These are phyloP conservation scores for Rhincodon typus DNA, from an alignment of 2,797 vertebrate genomes.

Conservation along the genomic window DNA sequence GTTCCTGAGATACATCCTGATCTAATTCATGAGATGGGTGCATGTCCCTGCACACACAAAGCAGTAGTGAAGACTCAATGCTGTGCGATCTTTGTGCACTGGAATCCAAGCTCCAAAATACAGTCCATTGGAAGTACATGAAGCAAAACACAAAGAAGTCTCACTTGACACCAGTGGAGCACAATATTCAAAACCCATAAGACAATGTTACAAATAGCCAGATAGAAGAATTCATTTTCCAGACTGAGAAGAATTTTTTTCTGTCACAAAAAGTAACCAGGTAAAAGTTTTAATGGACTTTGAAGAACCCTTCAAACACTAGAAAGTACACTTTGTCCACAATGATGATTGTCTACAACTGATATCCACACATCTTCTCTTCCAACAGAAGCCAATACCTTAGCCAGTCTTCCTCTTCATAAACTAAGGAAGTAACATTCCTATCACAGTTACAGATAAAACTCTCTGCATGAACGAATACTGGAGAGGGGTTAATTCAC, in stretches of 20 bases:
- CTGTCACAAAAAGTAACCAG: neutral
- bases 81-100: too few species aligned
- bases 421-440: neutral
- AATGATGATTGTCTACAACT: neutral
- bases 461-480: neutral
- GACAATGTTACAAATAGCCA: conserved; percentile 74
- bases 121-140: too few species aligned
- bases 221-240: conserved; percentile 85
- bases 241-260: conserved; percentile 47
- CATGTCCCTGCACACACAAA: too few species aligned
- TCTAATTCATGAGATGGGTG: too few species aligned
- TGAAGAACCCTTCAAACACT: too few species aligned
- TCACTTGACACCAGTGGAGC: conserved; percentile 58
- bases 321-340: too few species aligned
- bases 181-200: conserved; percentile 72
- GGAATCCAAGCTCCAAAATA: too few species aligned
- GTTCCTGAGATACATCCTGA: too few species aligned
- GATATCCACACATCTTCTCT: neutral
- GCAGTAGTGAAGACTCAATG: too few species aligned
- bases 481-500: neutral
- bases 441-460: neutral
- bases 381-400: neutral
- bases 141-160: too few species aligned
- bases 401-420: neutral
- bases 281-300: neutral